phyloP scores from a whole-genome alignment of 2,113 vertebrate species.

The Rhodinocichla rosea region DNA sequence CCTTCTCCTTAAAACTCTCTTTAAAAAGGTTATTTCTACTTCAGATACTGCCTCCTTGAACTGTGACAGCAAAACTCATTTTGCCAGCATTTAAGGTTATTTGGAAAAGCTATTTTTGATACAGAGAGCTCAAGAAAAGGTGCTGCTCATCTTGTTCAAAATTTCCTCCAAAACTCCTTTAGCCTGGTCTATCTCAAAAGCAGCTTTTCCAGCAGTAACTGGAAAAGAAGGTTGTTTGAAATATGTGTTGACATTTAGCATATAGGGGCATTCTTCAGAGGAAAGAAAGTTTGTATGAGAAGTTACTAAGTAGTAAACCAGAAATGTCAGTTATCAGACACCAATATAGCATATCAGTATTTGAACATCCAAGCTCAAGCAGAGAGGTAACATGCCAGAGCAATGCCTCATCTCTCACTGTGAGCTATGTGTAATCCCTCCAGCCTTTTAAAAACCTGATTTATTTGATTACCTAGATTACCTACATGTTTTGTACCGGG shows the following conservation, averaged over 20 bases:
- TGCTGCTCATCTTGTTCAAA: background rate
- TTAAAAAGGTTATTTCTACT: background rate
- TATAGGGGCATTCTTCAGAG: background rate
- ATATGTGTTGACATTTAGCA: background rate
- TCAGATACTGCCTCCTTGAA: background rate
- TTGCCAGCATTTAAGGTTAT: background rate
- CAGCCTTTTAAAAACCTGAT: background rate
- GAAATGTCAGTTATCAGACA: background rate
- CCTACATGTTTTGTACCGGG: background rate
- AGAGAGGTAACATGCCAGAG: background rate
- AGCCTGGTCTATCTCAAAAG: background rate
- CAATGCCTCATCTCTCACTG: background rate
- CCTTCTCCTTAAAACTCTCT: background rate
- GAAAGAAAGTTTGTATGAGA: background rate
- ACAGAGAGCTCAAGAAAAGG: background rate
- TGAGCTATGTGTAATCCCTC: background rate
- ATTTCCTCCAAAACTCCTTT: background rate
- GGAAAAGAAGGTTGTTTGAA: background rate
- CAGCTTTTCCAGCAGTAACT: background rate
- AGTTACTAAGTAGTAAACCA: background rate
- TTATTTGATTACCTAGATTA: background rate
- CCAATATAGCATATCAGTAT: background rate
- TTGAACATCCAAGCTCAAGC: background rate
- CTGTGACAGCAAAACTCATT: background rate
- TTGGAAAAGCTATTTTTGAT: slow-evolving; percentile 3